Base-by-base conservation (phyloP, 2,888 invertebrate genomes). In the Clepsis dumicolana region DNA sequence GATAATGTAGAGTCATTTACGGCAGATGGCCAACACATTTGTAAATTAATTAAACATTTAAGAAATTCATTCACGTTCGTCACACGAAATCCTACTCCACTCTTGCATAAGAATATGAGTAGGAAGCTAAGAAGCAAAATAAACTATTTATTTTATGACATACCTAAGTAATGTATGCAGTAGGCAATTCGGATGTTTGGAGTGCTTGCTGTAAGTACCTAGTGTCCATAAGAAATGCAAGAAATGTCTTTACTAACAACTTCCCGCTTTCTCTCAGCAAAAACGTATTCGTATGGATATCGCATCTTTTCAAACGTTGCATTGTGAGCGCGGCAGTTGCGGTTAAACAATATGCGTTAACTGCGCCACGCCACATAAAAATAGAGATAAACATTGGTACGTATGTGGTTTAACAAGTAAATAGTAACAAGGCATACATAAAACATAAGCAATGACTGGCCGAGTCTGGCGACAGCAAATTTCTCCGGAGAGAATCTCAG, bases 401-500 rank as follows among this genome's bases (percentile, higher is more conserved):
- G 35, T 48, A 60, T 62, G 48, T 68, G 69, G 57, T 64, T 64
- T 61, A 54, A 50, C 56, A 54, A 48, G 48, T 54, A 63, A 71
- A 71, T 60, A 60, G 66, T 75, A 75, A 80, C 81, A 81, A 82
- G 79, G 75, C 80, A 88, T 89, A 86, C 84, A 88, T 90, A 87
- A 87, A 87, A 89, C 86, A 90, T 89, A 80, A 81, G 80, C 77
- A 70, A 72, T 71, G 72, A 72, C 73, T 72, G 75, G 75, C 80
- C 77, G 75, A 75, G 75, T 75, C 77, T 80, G 76, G 80, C 80
- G 73, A 75, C 82, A 77, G 76, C 80, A 80, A 89, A 88, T 92
- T 92, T 92, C 92, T 86, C 90, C 83, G 64, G 74, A 79, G 85
- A 88, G 85, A 89, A 88, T 89, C 86, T 88, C 79, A 80, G 70